Conservation (phyloP, 2,113 vertebrate species). For the Zosterops pallidus region DNA sequence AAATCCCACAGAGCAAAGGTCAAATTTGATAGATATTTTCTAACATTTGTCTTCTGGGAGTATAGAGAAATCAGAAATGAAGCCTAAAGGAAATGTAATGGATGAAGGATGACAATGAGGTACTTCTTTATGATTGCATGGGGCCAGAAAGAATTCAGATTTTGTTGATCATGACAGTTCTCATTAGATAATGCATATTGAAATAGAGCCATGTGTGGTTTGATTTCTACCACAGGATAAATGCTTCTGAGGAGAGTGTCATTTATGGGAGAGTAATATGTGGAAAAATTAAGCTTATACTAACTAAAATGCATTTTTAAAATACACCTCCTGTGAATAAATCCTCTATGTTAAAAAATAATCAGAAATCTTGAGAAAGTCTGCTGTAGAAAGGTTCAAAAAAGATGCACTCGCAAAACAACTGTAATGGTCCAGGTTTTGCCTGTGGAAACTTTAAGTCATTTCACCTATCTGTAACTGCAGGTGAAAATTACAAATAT, state of each 20-base stretch:
- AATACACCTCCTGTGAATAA: neutral
- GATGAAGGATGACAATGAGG: neutral
- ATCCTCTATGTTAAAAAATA: neutral
- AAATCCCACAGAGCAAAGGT: neutral
- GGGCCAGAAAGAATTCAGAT: neutral
- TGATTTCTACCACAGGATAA: neutral
- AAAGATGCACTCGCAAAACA: neutral
- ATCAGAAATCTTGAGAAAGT: neutral
- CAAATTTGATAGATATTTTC: neutral
- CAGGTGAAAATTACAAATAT: neutral
- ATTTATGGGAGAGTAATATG: neutral
- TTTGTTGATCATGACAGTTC: neutral
- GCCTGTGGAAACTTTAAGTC: neutral
- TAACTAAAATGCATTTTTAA: neutral
- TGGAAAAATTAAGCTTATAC: neutral
- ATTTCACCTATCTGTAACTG: neutral
- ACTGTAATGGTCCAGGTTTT: neutral
- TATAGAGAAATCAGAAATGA: neutral
- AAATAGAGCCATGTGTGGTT: neutral
- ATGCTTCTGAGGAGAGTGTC: neutral
- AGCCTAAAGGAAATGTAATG: neutral
- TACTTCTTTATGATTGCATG: neutral
- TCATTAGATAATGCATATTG: neutral
- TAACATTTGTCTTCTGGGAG: neutral
- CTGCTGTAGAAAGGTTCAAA: neutral